These are phyloP conservation scores for Rhinichthys klamathensis DNA, from an alignment of 2,113 vertebrate species.

Conservation along the genomic window DNA sequence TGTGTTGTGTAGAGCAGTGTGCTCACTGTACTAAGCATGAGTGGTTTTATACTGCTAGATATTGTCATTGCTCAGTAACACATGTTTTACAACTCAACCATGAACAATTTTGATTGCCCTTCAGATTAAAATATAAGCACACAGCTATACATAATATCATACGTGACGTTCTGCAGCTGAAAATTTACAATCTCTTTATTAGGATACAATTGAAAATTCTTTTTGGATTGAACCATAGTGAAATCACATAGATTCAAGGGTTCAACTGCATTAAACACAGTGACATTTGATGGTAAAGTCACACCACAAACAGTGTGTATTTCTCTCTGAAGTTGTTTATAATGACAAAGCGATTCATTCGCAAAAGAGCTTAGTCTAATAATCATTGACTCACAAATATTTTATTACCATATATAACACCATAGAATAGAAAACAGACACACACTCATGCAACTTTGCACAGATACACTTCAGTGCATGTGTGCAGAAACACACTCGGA, in stretches of 20 bases:
- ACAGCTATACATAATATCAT: conserved; percentile 50
- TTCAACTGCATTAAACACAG: conserved; percentile 21
- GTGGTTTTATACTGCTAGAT: conserved; percentile 59
- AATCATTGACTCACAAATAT: conserved; percentile 35
- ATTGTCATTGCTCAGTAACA: conserved; percentile 64
- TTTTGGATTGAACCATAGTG: neutral
- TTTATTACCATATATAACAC: conserved; percentile 38
- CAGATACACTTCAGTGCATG: conserved; percentile 41
- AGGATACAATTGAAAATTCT: conserved; percentile 8
- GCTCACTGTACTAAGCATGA: conserved; percentile 57
- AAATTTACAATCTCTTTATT: conserved; percentile 37
- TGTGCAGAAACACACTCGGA: conserved; percentile 26
- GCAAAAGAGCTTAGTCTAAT: conserved; percentile 22
- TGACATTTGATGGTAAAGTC: conserved; percentile 56
- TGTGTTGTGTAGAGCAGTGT: conserved; percentile 55
- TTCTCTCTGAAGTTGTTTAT: neutral
- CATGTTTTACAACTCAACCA: conserved; percentile 63
- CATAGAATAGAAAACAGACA: conserved; percentile 44
- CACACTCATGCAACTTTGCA: conserved; percentile 38
- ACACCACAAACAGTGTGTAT: conserved; percentile 37
- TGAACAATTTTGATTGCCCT: conserved; percentile 61
- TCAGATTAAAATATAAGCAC: conserved; percentile 61
- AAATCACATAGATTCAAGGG: neutral
- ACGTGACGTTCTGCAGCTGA: conserved; percentile 13
- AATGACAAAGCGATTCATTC: conserved; percentile 28